phyloP scores from a whole-genome alignment of 2,888 invertebrate genomes.

The Bruchidius siliquastri region DNA sequence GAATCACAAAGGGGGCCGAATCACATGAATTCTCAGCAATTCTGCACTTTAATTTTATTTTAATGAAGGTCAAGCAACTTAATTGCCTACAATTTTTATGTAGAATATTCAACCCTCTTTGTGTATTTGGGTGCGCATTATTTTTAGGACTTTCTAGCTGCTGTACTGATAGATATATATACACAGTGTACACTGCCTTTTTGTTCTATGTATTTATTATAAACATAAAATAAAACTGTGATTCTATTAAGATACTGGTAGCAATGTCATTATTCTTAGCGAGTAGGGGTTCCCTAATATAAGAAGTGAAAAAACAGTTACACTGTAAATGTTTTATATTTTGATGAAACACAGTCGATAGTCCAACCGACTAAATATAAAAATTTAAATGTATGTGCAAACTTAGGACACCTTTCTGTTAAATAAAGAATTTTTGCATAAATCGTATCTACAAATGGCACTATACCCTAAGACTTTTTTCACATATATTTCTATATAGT shows the following conservation, averaged over 20 bases:
- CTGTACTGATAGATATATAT: slow-evolving; percentile 29
- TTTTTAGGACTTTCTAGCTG: slow-evolving; percentile 15
- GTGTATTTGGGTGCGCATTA: background rate
- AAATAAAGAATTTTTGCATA: slow-evolving; percentile 24
- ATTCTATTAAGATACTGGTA: slow-evolving; percentile 32
- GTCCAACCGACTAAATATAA: slow-evolving; percentile 36
- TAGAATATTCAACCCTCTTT: slow-evolving; percentile 1
- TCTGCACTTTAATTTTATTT: background rate
- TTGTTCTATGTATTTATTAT: slow-evolving; percentile 43
- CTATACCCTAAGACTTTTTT: slow-evolving; percentile 30
- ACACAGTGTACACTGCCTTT: slow-evolving; percentile 29
- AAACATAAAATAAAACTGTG: slow-evolving; percentile 47
- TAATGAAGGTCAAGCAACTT: slow-evolving; percentile 5
- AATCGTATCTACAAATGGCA: slow-evolving; percentile 38
- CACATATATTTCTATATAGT: slow-evolving; percentile 21
- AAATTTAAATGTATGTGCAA: slow-evolving; percentile 39
- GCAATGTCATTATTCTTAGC: background rate
- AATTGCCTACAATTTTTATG: slow-evolving; percentile 7
- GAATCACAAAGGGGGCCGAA: slow-evolving; percentile 1
- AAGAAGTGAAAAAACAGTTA: background rate
- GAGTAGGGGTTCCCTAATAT: background rate
- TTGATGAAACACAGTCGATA: slow-evolving; percentile 31
- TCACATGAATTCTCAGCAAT: background rate
- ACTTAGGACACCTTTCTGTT: slow-evolving; percentile 22
- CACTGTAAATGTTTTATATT: slow-evolving; percentile 5